Evolutionary conservation across 2,797 vertebrate genomes (phyloP).

Genomic region (Rhinella marina): DNA sequence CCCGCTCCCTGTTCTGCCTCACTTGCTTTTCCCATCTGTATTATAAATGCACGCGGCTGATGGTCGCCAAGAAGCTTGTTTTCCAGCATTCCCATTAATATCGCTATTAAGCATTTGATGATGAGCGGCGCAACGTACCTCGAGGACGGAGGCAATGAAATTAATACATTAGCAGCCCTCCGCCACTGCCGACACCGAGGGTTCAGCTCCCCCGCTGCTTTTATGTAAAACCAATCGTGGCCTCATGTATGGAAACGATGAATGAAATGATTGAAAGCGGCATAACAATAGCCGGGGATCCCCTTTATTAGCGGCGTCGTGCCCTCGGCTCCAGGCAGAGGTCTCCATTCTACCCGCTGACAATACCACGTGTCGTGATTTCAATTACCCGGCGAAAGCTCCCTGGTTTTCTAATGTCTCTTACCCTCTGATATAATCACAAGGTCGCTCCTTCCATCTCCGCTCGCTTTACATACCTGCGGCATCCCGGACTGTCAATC

Average conservation of each 20-base stretch:
- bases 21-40: slow-evolving; percentile 17
- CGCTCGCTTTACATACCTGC: slow-evolving; percentile 35
- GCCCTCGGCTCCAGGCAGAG: background rate
- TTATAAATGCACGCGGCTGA: background rate
- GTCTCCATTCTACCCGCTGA: slow-evolving; percentile 9
- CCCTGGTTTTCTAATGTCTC: slow-evolving; percentile 16
- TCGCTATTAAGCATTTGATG: slow-evolving; percentile 30
- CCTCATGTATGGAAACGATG: background rate
- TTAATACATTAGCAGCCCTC: slow-evolving; percentile 25
- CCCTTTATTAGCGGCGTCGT: slow-evolving; percentile 33
- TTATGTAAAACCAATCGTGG: background rate
- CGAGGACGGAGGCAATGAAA: slow-evolving; percentile 32
- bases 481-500: slow-evolving; percentile 27
- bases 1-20: background rate
- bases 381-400: slow-evolving; percentile 36
- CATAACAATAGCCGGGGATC: slow-evolving; percentile 28
- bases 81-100: slow-evolving; percentile 41
- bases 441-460: slow-evolving; percentile 42
- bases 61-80: background rate
- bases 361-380: slow-evolving; percentile 25
- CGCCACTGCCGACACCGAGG: background rate
- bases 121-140: slow-evolving; percentile 3
- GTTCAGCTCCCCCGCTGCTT: slow-evolving; percentile 4
- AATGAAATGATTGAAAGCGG: slow-evolving; percentile 29
- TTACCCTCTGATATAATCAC: slow-evolving; percentile 42